phyloP scores from a whole-genome alignment of 2,113 vertebrate species.

The Corythornis vintsioides region DNA sequence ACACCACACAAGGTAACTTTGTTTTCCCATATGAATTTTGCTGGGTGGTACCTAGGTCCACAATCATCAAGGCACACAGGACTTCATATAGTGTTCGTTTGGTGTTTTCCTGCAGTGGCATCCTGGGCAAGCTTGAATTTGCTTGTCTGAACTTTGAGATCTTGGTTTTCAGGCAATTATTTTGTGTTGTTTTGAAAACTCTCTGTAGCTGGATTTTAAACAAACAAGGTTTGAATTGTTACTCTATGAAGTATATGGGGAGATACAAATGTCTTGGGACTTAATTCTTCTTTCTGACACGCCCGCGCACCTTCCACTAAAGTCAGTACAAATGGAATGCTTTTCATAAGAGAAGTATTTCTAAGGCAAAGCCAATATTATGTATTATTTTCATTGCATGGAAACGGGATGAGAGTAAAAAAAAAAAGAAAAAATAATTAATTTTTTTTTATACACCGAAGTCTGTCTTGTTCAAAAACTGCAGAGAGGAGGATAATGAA shows the following conservation, averaged over 20 bases:
- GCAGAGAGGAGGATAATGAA: constrained; percentile 8
- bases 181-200: not conserved
- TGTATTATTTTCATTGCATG: constrained; percentile 54
- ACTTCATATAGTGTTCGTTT: not conserved
- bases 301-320: constrained; percentile 53
- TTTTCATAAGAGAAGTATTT: constrained; percentile 52
- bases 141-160: not conserved
- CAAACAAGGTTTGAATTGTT: not conserved
- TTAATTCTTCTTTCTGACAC: constrained; percentile 46
- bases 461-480: constrained; percentile 2
- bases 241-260: not conserved
- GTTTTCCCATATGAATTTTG: not conserved
- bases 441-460: not conserved
- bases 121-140: not conserved
- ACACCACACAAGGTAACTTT: accelerated
- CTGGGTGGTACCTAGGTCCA: not conserved
- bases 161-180: not conserved
- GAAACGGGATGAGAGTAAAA: constrained; percentile 20
- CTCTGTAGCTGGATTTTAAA: not conserved
- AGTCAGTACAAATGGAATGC: constrained; percentile 55
- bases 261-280: not conserved
- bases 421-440: no score
- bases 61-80: not conserved
- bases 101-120: not conserved
- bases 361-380: constrained; percentile 40